Evolutionary conservation across 2,888 invertebrate species (phyloP).

Genomic region (Melieria picta): DNA sequence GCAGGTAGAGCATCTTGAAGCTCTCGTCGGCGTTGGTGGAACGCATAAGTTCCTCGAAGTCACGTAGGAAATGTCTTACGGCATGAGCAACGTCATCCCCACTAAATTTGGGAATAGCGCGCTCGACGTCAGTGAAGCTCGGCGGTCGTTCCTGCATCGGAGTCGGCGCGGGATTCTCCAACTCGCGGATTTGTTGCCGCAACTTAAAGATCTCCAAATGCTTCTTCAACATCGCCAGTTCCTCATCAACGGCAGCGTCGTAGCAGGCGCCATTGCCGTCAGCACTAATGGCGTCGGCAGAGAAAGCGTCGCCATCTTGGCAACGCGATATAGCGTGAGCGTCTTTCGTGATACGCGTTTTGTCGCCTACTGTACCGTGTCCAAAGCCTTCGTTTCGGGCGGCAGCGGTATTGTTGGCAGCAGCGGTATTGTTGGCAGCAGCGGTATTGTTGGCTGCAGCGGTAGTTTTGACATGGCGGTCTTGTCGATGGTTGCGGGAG

Average conservation of each 20-base stretch:
- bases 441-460: no score
- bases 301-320: no score
- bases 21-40: conserved; percentile 13
- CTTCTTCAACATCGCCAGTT: background rate
- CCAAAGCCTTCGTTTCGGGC: no score
- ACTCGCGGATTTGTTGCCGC: conserved; percentile 5
- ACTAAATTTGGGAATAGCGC: conserved; percentile 18
- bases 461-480: no score
- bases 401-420: no score
- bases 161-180: background rate
- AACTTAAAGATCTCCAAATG: background rate
- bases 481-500: no score
- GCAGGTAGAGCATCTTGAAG: conserved; percentile 19
- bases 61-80: conserved; percentile 1
- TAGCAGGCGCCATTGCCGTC: no score
- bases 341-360: no score
- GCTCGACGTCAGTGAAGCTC: conserved; percentile 24
- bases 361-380: no score
- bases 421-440: no score
- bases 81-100: conserved; percentile 15
- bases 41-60: conserved; percentile 30
- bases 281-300: no score
- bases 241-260: background rate
- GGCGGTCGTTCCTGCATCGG: background rate
- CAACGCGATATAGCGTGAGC: no score